A percentile compares a stretch with the other conserved stretches of the same genome.
phyloP scores from a whole-genome alignment of 2,888 invertebrate species.

The Trachelus tabidus region DNA sequence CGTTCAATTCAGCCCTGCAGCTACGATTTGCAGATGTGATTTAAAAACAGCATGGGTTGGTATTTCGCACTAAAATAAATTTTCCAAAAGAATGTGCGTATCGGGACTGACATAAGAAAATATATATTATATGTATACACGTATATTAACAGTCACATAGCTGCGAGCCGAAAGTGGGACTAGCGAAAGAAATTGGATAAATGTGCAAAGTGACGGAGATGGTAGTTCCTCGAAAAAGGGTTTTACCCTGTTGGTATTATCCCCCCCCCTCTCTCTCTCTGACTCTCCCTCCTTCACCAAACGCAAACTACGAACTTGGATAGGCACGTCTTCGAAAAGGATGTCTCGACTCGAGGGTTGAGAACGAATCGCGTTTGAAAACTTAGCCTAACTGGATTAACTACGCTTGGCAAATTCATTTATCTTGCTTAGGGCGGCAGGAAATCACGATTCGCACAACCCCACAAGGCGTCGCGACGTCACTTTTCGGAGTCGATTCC shows the following conservation, averaged over 20 bases:
- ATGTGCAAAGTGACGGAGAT: not conserved
- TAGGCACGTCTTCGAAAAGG: not conserved
- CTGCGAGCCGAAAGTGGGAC: too few species aligned
- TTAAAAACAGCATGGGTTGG: not conserved
- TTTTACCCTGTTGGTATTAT: not conserved
- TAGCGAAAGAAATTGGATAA: not conserved
- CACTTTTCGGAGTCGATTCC: not conserved
- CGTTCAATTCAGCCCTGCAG: not conserved
- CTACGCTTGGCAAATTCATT: constrained; percentile 18
- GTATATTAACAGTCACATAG: too few species aligned
- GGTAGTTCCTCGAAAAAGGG: not conserved
- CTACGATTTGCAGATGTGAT: not conserved
- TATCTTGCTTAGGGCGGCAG: constrained; percentile 9
- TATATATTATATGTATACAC: not conserved
- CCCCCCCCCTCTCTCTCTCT: too few species aligned
- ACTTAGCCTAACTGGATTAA: constrained; percentile 24
- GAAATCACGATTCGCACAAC: not conserved
- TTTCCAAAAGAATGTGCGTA: not conserved
- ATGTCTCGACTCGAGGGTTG: not conserved
- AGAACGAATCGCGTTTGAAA: constrained; percentile 19
- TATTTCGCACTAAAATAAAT: not conserved
- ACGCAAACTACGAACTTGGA: not conserved
- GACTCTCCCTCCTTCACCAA: too few species aligned
- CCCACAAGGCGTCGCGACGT: not conserved
- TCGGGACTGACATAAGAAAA: not conserved